phyloP scores from a whole-genome alignment of 2,797 vertebrate genomes.

The Salmo trutta region DNA sequence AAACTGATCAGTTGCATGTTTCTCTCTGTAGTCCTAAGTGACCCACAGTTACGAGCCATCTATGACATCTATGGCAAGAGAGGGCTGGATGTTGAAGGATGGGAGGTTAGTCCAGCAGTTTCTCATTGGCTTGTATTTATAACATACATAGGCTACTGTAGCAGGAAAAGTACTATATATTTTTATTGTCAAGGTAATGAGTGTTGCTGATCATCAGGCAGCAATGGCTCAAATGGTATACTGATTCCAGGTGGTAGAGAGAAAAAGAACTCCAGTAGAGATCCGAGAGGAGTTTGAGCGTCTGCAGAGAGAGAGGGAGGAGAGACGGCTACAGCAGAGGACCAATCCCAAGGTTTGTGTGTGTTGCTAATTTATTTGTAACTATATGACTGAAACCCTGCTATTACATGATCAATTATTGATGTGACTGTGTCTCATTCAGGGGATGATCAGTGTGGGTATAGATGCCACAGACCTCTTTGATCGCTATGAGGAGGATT shows the following conservation, averaged over 20 bases:
- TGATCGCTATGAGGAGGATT: constrained; percentile 95
- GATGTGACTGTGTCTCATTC: constrained; percentile 35
- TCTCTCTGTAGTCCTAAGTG: constrained; percentile 88
- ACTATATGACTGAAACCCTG: not conserved
- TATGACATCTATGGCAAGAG: constrained; percentile 98
- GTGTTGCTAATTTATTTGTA: not conserved
- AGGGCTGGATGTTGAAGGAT: constrained; percentile 97
- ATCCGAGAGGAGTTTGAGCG: constrained; percentile 97
- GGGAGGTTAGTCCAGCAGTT: constrained; percentile 86
- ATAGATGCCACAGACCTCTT: constrained; percentile 98
- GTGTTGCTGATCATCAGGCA: not conserved
- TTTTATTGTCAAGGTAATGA: not conserved
- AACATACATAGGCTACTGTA: not conserved
- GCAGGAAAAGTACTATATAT: too few relatives aligned
- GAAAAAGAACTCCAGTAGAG: constrained; percentile 91
- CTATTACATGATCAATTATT: constrained; percentile 3
- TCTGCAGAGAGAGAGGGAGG: constrained; percentile 92
- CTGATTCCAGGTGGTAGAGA: constrained; percentile 87
- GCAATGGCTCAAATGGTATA: constrained; percentile 34
- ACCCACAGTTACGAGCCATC: constrained; percentile 95
- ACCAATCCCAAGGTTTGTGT: constrained; percentile 93
- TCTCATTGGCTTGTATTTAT: not conserved
- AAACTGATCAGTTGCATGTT: constrained; percentile 3
- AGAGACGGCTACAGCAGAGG: constrained; percentile 92
- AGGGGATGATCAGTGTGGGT: constrained; percentile 97